Base-by-base conservation (phyloP, 2,113 vertebrate species). In the Collichthys lucidus region DNA sequence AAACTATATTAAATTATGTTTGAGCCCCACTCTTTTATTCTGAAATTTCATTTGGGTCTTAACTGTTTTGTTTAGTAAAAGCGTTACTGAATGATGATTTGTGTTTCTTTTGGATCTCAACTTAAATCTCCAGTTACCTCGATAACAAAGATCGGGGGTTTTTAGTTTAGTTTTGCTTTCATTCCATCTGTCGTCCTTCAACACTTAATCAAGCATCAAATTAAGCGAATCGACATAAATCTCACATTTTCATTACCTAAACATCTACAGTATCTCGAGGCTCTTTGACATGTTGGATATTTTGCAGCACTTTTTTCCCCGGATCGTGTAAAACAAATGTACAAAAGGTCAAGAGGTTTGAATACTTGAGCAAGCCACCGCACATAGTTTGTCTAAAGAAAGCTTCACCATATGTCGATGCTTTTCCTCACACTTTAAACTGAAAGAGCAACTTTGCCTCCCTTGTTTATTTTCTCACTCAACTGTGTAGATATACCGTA, bases 301-400 rank as follows among this genome's bases (percentile, higher is more conserved):
- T 72, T 77, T 64, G 17, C n/a, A 5, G 0, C 46, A 16, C n/a
- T 56, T 19, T 71, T 65, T 69, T 14, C 63, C 66, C 75, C 35
- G 26, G 65, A 69, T 76, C 66, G 19, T 64, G 64, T 84, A 49
- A 62, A 73, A 35, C n/a, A 79, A 78, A 65, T 77, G 2, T 77
- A 46, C 57, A 66, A 60, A 73, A 84, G 80, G 85, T 87, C 80
- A 85, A 59, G 17, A 83, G 87, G 85, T 79, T 71, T 66, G 42
- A 85, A 42, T 80, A 46, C 44, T 81, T 61, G 14, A 69, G 61
- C 42, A 19, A 63, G 73, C 64, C 0, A 17, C 49, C 77, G 14
- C 20, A 63, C 66, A 71, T 55, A 46, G 35, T 79, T 66, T 61
- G 42, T 55, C 35, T 67, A 50, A 74, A 53, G 67, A 63, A 40